Evolutionary conservation across 2,113 vertebrate genomes (phyloP), one percentile per base, ranked within the genome.

Genomic region (Orthonyx spaldingii): DNA sequence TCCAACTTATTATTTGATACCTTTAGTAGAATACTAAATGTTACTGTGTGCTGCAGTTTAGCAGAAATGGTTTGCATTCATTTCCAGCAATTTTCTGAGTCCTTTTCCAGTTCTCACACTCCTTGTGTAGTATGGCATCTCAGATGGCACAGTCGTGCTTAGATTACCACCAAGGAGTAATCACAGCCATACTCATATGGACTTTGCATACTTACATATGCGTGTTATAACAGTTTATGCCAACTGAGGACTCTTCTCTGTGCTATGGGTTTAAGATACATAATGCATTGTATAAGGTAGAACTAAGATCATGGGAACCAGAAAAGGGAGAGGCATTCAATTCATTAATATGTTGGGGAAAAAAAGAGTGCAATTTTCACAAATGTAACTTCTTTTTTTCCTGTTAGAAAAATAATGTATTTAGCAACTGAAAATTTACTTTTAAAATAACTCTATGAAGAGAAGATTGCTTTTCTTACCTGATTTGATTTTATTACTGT

Each of bases 401-500:
- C 46, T 91, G 87, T 81, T 87, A 84, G 66, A 96, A 89, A 94
- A 87, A 92, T 72, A 72, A 84, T 85, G 63, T 93, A 27, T 96
- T 95, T 94, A 91, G 80, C 91, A 91, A 89, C 55, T 91, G 88
- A 93, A 94, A 96, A 94, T 68, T 69, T 23, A 84, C 82, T 93
- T 96, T 97, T 83, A 60, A 87, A 92, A 94, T 97, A 97, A 96
- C 91, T n/a, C 91, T 94, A 28, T 96, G 93, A 96, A 97, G 92
- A 92, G 89, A 92, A 95, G 96, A 96, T 94, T 89, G 89, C 90
- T 97, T 97, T 96, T 98, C 97, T 98, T 96, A 97, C 97, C 96
- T 97, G 96, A 97, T 97, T 93, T 97, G 97, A 95, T 97, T 97
- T 96, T 96, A 49, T 98, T 97, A 47, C 97, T 98, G 98, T 98